Evolutionary conservation across 2,888 invertebrate species (phyloP), one percentile per base, ranked within the genome.

Genomic region (Drosophila robusta): DNA sequence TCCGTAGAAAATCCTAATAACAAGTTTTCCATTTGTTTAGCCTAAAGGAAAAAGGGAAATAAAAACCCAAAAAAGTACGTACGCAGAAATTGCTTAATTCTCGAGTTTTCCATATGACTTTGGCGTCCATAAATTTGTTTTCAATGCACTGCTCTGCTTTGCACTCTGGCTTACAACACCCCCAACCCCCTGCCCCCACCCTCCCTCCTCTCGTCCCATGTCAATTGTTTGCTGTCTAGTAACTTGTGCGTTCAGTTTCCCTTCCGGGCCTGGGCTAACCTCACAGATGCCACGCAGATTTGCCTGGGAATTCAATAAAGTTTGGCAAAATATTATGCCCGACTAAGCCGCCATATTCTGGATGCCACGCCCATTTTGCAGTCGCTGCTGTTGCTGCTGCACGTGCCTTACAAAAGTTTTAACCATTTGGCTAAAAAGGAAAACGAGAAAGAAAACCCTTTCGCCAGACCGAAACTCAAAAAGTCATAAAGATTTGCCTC

Each of bases 251-350:
- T 70, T 49, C 36, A 44, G 38, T 29, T 38, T 52, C 50, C 58
- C 46, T 50, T 42, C 34, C 67, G 61, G 47, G 42, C 26, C n/a
- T 9, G 9, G 41, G 55, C 66, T 32, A 60, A 67, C 67, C 67
- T 67, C 62, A 46, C 65, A 70, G 72, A 75, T 81, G 78, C 70
- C 75, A 75, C 72, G 80, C 88, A 86, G 82, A 79, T 89, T 87
- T 75, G 69, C 66, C 61, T 63, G 81, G 75, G 80, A 89, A 86
- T 86, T 89, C 88, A 89, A 89, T 86, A 86, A 89, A 89, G 89
- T 86, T 86, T 89, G 82, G 74, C 86, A 80, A 88, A 89, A 88
- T 88, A 88, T 87, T 87, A 82, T 85, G 78, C 78, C 76, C 69
- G 64, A 39, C 65, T 70, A 73, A 68, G 63, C 62, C 64, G 67